Percentiles rank a stretch among this genome's conserved stretches.
Evolutionary conservation across 2,888 invertebrate genomes (phyloP).

Genomic region (Pseudococcus longispinus): DNA sequence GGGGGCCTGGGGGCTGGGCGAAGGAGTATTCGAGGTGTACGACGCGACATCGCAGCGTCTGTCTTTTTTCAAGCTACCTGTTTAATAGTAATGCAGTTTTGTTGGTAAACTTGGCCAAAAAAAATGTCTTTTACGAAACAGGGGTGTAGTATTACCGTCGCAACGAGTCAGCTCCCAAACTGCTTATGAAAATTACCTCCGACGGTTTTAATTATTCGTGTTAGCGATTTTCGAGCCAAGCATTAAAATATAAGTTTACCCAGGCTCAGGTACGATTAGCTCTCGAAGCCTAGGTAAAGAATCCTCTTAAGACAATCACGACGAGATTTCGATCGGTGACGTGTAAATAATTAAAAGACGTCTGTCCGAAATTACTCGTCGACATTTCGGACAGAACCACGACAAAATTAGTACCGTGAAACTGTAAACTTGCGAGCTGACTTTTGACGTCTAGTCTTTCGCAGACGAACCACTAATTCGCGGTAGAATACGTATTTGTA

Average conservation of each 20-base stretch:
- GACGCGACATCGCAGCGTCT: neutral
- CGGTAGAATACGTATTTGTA: neutral
- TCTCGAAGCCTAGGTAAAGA: neutral
- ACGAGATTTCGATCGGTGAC: neutral
- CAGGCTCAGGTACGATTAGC: neutral
- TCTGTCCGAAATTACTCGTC: neutral
- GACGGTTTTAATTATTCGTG: neutral
- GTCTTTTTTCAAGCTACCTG: neutral
- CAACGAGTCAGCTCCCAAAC: neutral
- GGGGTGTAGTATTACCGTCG: neutral
- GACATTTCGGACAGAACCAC: neutral
- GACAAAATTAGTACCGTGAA: neutral
- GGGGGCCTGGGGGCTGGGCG: neutral
- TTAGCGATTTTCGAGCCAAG: too few species aligned
- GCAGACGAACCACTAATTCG: neutral
- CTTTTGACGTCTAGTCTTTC: neutral
- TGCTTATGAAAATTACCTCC: neutral
- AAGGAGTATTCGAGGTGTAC: neutral
- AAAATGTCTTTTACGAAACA: neutral
- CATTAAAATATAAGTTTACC: too few species aligned
- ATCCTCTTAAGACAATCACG: neutral
- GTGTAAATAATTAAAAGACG: neutral
- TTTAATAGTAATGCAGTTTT: conserved; percentile 2
- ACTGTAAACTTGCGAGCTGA: neutral
- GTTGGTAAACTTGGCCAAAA: neutral